These are phyloP conservation scores for Buathra laborator DNA, from an alignment of 2,888 invertebrate species.

Conservation along the genomic window DNA sequence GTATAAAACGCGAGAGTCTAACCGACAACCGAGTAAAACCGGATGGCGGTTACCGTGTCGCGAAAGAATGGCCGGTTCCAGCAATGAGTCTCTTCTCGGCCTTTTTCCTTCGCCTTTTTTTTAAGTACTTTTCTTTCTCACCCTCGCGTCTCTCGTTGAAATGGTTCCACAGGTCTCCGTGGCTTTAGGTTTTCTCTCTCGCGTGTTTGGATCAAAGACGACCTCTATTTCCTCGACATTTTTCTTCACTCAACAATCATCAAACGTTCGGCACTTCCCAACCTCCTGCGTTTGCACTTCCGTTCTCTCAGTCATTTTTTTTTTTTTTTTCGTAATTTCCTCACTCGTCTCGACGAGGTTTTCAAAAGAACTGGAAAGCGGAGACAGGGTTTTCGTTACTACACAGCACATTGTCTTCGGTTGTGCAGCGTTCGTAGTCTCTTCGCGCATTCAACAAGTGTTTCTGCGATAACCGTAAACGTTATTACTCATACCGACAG, in stretches of 20 bases:
- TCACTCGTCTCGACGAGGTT: background rate
- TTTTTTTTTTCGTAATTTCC: background rate
- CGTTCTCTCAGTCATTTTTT: background rate
- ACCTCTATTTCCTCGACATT: conserved; percentile 41
- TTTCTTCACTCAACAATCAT: conserved; percentile 11
- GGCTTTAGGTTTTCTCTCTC: conserved; percentile 5
- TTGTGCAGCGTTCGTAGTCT: conserved; percentile 13
- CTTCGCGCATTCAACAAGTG: conserved; percentile 70
- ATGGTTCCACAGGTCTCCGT: conserved; percentile 4
- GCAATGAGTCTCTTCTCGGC: conserved; percentile 56
- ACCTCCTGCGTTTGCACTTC: conserved; percentile 23
- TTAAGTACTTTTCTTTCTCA: conserved; percentile 31
- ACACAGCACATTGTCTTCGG: conserved; percentile 23
- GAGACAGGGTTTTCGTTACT: conserved; percentile 1
- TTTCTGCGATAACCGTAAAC: conserved; percentile 67
- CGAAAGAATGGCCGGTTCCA: conserved; percentile 75
- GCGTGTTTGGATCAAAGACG: conserved; percentile 41
- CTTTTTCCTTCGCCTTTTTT: conserved; percentile 2
- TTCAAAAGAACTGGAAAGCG: conserved; percentile 5
- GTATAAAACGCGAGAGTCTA: conserved; percentile 32
- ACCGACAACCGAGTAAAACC: conserved; percentile 23
- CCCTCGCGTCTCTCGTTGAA: conserved; percentile 34
- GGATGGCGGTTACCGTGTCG: conserved; percentile 42
- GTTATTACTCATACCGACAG: conserved; percentile 66
- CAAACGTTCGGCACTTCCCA: conserved; percentile 6